These are phyloP conservation scores for Rhodeus uyekii DNA, from an alignment of 2,797 vertebrate genomes.

Conservation along the genomic window DNA sequence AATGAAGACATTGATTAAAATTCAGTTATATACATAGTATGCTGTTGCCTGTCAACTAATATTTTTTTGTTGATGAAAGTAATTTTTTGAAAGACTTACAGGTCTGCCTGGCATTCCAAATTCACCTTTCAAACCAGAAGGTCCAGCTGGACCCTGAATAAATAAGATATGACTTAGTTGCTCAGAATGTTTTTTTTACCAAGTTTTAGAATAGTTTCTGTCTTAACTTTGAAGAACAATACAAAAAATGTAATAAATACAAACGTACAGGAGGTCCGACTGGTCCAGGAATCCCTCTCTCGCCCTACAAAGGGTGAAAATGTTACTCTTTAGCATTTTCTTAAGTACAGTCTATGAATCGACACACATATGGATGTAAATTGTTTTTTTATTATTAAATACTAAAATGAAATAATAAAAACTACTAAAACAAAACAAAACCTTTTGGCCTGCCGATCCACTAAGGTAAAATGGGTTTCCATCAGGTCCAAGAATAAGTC, in stretches of 20 bases:
- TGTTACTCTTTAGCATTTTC: neutral
- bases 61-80: neutral
- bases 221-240: neutral
- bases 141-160: constrained; percentile 72
- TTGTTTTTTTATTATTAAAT: too few species aligned
- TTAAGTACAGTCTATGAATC: neutral
- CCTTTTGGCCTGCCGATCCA: constrained; percentile 67
- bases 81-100: constrained; percentile 74
- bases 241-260: constrained; percentile 58
- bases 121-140: constrained; percentile 89
- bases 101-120: constrained; percentile 96
- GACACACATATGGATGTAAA: neutral
- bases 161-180: constrained; percentile 9
- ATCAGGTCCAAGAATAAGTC: constrained; percentile 79
- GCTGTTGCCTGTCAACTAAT: neutral
- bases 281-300: constrained; percentile 71
- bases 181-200: neutral
- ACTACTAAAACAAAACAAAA: neutral
- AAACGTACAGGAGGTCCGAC: constrained; percentile 73
- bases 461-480: constrained; percentile 71
- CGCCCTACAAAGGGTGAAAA: constrained; percentile 67
- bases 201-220: neutral
- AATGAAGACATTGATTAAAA: constrained; percentile 12
- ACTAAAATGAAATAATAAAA: neutral
- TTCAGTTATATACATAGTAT: neutral